A percentile compares a stretch with the other conserved stretches of the same genome.
These are phyloP conservation scores for Strigamia transsilvanica DNA, from an alignment of 2,888 invertebrate species.

Conservation along the genomic window DNA sequence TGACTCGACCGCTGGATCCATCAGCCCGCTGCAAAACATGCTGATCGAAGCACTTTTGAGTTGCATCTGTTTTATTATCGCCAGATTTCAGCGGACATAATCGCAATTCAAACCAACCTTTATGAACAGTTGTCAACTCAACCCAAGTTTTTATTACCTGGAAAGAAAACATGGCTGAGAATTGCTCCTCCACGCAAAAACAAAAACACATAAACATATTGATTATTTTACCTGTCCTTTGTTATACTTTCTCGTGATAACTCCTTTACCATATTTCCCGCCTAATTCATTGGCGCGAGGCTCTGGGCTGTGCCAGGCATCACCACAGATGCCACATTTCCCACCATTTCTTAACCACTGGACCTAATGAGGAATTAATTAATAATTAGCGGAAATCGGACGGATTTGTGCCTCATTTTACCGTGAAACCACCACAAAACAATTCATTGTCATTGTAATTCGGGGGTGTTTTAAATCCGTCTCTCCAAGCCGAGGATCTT, in stretches of 20 bases:
- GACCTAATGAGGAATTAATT: conserved; percentile 65
- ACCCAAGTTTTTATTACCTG: conserved; percentile 50
- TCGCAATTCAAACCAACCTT: conserved; percentile 67
- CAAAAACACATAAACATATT: no score
- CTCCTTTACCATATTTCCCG: conserved; percentile 84
- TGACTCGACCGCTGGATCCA: conserved; percentile 61
- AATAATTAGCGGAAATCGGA: neutral
- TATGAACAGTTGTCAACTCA: conserved; percentile 37
- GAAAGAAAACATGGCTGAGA: neutral
- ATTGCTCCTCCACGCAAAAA: no score
- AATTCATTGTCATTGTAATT: conserved; percentile 61
- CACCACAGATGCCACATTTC: conserved; percentile 87
- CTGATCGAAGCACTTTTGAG: conserved; percentile 68
- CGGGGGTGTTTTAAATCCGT: conserved; percentile 71
- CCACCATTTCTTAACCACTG: conserved; percentile 82
- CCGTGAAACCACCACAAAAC: conserved; percentile 61
- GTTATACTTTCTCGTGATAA: conserved; percentile 81
- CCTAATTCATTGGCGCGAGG: conserved; percentile 91
- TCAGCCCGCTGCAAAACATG: conserved; percentile 62
- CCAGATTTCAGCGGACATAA: conserved; percentile 65
- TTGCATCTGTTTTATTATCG: conserved; percentile 58
- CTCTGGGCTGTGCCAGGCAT: conserved; percentile 76
- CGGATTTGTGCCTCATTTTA: neutral
- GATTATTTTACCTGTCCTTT: conserved; percentile 71
- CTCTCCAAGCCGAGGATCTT: conserved; percentile 65